Conservation (phyloP, 1,140 invertebrate species). For the Aphelenchoides avenae region DNA sequence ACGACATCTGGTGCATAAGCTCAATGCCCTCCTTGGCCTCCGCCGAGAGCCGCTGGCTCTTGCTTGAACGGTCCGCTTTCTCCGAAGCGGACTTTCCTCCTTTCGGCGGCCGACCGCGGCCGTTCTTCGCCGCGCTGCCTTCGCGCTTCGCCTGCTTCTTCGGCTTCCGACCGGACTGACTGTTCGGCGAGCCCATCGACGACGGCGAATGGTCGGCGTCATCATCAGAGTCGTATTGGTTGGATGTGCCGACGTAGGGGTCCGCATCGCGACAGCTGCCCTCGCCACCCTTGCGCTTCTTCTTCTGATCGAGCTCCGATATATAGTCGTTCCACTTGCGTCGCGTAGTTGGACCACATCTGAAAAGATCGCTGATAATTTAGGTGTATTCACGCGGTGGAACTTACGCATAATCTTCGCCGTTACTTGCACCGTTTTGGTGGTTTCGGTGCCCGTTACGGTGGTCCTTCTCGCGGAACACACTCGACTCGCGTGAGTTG, state of each 20-base stretch:
- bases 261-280: slow-evolving; percentile 4
- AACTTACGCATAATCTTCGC: slow-evolving; percentile 10
- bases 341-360: slow-evolving; percentile 49
- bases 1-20: slow-evolving; percentile 34
- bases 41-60: slow-evolving; percentile 26
- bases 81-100: slow-evolving; percentile 2
- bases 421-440: slow-evolving; percentile 17
- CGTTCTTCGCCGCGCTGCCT: slow-evolving; percentile 2
- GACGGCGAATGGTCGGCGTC: neutral
- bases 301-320: slow-evolving; percentile 36
- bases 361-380: slow-evolving; percentile 8
- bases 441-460: neutral
- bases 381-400: neutral
- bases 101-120: slow-evolving; percentile 23
- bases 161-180: slow-evolving; percentile 14
- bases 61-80: slow-evolving; percentile 7
- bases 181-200: slow-evolving; percentile 9
- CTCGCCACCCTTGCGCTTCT: slow-evolving; percentile 22
- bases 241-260: neutral
- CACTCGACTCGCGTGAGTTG: slow-evolving; percentile 36
- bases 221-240: slow-evolving; percentile 4
- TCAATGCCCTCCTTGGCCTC: slow-evolving; percentile 44
- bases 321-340: slow-evolving; percentile 50
- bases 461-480: slow-evolving; percentile 7
- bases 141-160: slow-evolving; percentile 27